Evolutionary conservation across 2,113 vertebrate genomes (phyloP).

Genomic region (Myrmecobius fasciatus): DNA sequence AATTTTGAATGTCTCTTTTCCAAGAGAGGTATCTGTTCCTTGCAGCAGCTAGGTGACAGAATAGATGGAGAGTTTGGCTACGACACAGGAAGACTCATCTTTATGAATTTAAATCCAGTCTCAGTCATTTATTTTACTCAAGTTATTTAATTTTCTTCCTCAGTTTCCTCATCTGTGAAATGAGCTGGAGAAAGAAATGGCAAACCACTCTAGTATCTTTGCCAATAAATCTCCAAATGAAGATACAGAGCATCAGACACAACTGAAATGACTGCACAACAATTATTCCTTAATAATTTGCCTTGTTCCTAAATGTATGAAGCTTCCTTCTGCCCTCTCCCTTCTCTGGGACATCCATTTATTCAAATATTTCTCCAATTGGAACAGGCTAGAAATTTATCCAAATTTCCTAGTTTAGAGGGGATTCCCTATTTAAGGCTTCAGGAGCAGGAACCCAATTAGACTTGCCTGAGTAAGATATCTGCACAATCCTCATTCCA

Average conservation of each 20-base stretch:
- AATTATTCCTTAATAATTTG: not conserved
- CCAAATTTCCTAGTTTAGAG: not conserved
- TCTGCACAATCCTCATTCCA: not conserved
- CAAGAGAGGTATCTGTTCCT: not conserved
- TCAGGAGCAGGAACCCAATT: not conserved
- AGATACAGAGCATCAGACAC: too few species aligned
- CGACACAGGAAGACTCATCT: too few species aligned
- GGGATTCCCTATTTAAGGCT: not conserved
- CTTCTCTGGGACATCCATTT: not conserved
- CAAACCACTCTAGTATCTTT: too few species aligned
- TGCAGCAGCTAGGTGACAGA: too few species aligned
- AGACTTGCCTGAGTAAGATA: not conserved
- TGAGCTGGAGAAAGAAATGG: too few species aligned
- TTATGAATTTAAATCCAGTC: too few species aligned
- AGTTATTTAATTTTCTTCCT: too few species aligned
- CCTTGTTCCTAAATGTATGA: not conserved
- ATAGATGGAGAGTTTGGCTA: too few species aligned
- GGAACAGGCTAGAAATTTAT: not conserved
- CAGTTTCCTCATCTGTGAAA: too few species aligned
- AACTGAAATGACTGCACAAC: too few species aligned
- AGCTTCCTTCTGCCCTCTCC: not conserved
- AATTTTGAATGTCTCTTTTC: not conserved
- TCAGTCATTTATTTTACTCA: too few species aligned
- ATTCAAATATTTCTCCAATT: not conserved
- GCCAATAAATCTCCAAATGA: too few species aligned